Evolutionary conservation across 2,113 vertebrate species (phyloP).

Genomic region (Pseudonaja textilis): DNA sequence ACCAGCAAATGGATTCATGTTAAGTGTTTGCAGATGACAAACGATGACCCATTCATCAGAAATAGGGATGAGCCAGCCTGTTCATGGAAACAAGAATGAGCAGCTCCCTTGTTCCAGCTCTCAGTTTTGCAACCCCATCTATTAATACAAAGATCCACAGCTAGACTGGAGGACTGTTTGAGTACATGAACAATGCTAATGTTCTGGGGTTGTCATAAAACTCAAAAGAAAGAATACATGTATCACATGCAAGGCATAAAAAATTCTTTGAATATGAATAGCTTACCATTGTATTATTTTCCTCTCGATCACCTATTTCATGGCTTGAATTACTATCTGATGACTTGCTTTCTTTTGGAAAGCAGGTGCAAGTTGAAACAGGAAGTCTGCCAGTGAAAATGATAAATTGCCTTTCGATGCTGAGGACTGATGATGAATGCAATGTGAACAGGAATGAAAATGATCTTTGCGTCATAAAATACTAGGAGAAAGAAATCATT

Average conservation of each 20-base stretch:
- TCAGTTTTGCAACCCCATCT: conserved; percentile 52
- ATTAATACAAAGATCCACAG: conserved; percentile 69
- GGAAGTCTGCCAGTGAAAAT: conserved; percentile 84
- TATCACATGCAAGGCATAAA: conserved; percentile 71
- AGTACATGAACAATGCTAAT: conserved; percentile 75
- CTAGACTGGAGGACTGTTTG: conserved; percentile 69
- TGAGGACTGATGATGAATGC: conserved; percentile 61
- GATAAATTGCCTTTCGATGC: conserved; percentile 73
- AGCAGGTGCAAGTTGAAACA: conserved; percentile 82
- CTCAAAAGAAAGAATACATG: conserved; percentile 76
- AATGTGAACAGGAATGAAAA: conserved; percentile 64
- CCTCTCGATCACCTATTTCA: conserved; percentile 77
- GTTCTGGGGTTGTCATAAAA: conserved; percentile 74
- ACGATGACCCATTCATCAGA: not conserved
- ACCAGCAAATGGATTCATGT: not conserved
- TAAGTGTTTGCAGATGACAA: not conserved
- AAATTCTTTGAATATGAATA: conserved; percentile 73
- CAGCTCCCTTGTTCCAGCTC: not conserved
- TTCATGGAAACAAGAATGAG: not conserved
- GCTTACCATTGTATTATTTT: conserved; percentile 80
- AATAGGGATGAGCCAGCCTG: not conserved
- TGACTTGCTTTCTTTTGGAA: conserved; percentile 75
- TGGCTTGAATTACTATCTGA: conserved; percentile 81
- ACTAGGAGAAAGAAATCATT: conserved; percentile 56
- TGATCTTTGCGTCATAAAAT: conserved; percentile 57